Base-by-base conservation (phyloP, 2,113 vertebrate genomes). In the Tragelaphus strepsiceros region DNA sequence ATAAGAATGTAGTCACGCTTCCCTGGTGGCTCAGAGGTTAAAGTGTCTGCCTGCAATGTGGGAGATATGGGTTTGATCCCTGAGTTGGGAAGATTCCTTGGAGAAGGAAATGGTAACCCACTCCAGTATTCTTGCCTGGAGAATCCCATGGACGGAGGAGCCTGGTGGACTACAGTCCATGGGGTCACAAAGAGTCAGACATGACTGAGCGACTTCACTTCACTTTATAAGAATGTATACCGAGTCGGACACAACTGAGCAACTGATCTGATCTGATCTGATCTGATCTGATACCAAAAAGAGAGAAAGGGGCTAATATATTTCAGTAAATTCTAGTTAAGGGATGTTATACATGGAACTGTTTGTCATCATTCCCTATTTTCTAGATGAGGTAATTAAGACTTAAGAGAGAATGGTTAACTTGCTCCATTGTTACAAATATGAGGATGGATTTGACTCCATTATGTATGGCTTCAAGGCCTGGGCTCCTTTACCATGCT, bases 401-500 rank as follows among this genome's bases (percentile, higher is more conserved):
- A 30, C 17, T 43, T 53, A 80, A 67, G 3, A 84, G 53, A 74
- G 62, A 43, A 26, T 71, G 12, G 24, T 35, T 80, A 39, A 71
- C 43, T 62, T 90, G 26, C 26, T 67, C 26, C 19, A n/a, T 10
- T 53, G 6, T 86, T 67, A 80, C 2, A 80, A 39, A 59, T n/a
- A 16, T 61, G 46, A 59, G 1, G 21, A n/a, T 30, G 26, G 28
- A 89, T 51, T 82, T 58, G 30, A 58, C 10, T 19, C 0, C 7
- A 7, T 15, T 35, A 81, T 24, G 17, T 32, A 21, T 35, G 17
- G 59, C 14, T 26, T 84, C 2, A 7, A 89, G 13, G 0, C 24
- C 16, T 22, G 5, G 2, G 0, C 2, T 82, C 2, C 28, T 77
- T 6, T 8, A 32, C 1, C 16, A 51, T n/a, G 12, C 1, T 43